These are phyloP conservation scores for Heteropelma amictum DNA, from an alignment of 2,888 invertebrate species.

Conservation along the genomic window DNA sequence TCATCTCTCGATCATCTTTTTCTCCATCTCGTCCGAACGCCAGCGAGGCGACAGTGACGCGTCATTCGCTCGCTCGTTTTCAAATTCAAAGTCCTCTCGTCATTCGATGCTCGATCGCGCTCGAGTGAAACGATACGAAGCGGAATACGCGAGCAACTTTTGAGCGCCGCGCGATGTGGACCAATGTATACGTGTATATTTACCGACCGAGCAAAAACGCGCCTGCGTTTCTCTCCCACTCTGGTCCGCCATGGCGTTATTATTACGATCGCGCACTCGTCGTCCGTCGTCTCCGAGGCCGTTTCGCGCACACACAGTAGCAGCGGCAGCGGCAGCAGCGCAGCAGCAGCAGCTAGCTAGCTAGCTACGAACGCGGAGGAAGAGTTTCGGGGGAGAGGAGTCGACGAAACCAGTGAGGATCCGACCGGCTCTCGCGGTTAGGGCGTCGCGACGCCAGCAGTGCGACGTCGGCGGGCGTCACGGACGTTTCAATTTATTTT, in stretches of 20 bases:
- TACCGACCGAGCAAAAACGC: neutral
- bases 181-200: neutral
- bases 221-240: conserved; percentile 35
- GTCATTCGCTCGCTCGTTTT: too few species aligned
- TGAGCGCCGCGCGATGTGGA: neutral
- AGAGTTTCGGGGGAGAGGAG: conserved; percentile 19
- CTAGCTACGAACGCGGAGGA: neutral
- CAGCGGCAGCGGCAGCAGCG: too few species aligned
- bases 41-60: too few species aligned
- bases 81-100: too few species aligned
- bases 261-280: conserved; percentile 18
- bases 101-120: too few species aligned
- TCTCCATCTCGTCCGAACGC: too few species aligned
- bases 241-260: conserved; percentile 23
- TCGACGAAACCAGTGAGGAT: conserved; percentile 46
- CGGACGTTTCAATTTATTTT: conserved; percentile 46
- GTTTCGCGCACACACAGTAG: neutral
- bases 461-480: conserved; percentile 71
- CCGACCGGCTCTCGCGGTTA: conserved; percentile 63
- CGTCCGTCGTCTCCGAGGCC: conserved; percentile 1
- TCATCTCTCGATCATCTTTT: too few species aligned
- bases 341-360: too few species aligned
- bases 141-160: too few species aligned
- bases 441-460: conserved; percentile 70
- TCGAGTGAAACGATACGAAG: too few species aligned